phyloP scores from a whole-genome alignment of 1,140 invertebrate species.

The Rhagoletis zephyria region DNA sequence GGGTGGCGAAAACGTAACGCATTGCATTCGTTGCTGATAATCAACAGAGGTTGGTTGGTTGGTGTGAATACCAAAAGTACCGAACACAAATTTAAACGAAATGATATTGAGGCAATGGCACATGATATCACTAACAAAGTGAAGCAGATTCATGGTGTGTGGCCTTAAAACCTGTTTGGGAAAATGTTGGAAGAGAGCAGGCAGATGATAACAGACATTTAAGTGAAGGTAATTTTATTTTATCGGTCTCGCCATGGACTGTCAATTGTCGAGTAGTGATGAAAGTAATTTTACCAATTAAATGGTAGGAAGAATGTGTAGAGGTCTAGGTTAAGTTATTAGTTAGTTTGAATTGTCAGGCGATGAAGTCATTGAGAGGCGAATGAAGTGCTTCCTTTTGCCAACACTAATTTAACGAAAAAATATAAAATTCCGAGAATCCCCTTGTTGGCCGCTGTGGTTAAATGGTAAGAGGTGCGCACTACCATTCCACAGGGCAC shows the following conservation, averaged over 20 bases:
- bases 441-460: too few relatives aligned
- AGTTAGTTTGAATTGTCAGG: not conserved
- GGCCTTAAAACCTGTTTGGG: not conserved
- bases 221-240: constrained; percentile 29
- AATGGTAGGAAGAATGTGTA: not conserved
- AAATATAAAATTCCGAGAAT: too few relatives aligned
- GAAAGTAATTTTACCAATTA: not conserved
- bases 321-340: not conserved
- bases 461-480: too few relatives aligned
- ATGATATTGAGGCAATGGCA: not conserved
- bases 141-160: not conserved
- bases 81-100: not conserved
- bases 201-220: not conserved
- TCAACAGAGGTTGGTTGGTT: not conserved
- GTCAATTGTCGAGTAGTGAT: not conserved
- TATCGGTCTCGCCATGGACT: not conserved
- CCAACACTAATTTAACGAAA: too few relatives aligned
- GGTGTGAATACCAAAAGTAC: not conserved
- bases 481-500: too few relatives aligned
- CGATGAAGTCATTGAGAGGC: not conserved
- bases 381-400: too few relatives aligned
- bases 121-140: constrained; percentile 6
- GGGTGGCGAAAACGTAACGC: not conserved
- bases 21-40: not conserved
- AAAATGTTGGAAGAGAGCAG: not conserved